phyloP scores from a whole-genome alignment of 2,113 vertebrate species.

The Empidonax alnorum region DNA sequence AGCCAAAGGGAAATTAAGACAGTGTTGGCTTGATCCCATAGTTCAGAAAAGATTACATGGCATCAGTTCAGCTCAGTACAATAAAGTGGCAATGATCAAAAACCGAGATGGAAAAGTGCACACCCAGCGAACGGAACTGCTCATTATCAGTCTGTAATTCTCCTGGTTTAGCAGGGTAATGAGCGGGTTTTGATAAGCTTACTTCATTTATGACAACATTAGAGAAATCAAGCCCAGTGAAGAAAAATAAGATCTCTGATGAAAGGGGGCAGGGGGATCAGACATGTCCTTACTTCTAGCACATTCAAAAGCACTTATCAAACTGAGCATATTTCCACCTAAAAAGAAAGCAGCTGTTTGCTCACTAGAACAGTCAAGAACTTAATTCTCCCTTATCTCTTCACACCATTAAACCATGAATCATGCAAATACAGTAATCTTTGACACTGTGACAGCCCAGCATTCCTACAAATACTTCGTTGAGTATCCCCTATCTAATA shows the following conservation, averaged over 20 bases:
- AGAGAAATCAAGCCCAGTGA: background rate
- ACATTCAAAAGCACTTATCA: background rate
- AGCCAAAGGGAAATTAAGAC: conserved; percentile 27
- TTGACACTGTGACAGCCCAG: accelerated
- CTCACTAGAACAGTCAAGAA: background rate
- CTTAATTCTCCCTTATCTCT: background rate
- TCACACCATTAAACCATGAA: background rate
- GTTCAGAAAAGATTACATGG: background rate
- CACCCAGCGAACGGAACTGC: background rate
- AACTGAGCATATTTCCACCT: background rate
- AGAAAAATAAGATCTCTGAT: background rate
- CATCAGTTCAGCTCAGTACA: background rate
- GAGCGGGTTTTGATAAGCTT: background rate
- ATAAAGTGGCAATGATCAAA: background rate
- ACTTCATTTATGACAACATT: background rate
- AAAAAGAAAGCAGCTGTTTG: background rate
- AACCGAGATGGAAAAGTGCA: background rate
- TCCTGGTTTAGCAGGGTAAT: background rate
- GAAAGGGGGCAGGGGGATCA: accelerated
- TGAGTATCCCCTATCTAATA: background rate
- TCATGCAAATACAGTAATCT: background rate
- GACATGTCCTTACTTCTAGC: background rate
- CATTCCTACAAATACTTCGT: background rate
- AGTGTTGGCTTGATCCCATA: background rate
- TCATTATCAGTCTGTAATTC: conserved; percentile 4